These are phyloP conservation scores for Cebus imitator DNA, from an alignment of 2,113 vertebrate genomes.

Conservation along the genomic window DNA sequence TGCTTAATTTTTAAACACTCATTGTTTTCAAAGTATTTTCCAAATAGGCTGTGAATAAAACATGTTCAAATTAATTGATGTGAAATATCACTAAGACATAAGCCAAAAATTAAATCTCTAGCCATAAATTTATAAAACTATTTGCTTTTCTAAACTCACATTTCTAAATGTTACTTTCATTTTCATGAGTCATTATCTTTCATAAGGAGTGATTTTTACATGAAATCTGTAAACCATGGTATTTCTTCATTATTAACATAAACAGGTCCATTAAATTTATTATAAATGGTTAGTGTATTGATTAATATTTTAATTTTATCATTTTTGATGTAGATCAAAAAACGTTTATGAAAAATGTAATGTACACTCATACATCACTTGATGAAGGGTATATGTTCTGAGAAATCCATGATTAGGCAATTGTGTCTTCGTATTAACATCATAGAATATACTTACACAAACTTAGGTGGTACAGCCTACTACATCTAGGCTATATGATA, in stretches of 20 bases:
- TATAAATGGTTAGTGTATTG: slow-evolving; percentile 46
- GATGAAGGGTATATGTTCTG: background rate
- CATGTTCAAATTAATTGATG: slow-evolving; percentile 1
- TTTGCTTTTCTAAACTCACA: slow-evolving; percentile 40
- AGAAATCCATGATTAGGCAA: background rate
- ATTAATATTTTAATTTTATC: slow-evolving; percentile 48
- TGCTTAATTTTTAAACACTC: background rate
- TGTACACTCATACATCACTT: background rate
- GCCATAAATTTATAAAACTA: slow-evolving; percentile 43
- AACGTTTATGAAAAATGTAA: slow-evolving; percentile 27
- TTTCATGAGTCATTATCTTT: slow-evolving; percentile 62
- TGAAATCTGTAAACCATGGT: slow-evolving; percentile 47
- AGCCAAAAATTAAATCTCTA: slow-evolving; percentile 13
- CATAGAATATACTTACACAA: background rate
- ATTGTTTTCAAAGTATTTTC: slow-evolving; percentile 35
- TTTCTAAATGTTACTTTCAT: slow-evolving; percentile 47
- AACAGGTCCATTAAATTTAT: slow-evolving; percentile 50
- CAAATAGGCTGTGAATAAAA: background rate
- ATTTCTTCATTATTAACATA: slow-evolving; percentile 57
- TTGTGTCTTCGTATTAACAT: background rate
- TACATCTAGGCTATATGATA: background rate
- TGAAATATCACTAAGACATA: slow-evolving; percentile 25
- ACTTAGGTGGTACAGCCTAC: background rate
- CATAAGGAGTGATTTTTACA: slow-evolving; percentile 36
- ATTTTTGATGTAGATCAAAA: slow-evolving; percentile 6